Evolutionary conservation across 2,113 vertebrate species (phyloP), one percentile per base, ranked within the genome.

Genomic region (Urocolius indicus): DNA sequence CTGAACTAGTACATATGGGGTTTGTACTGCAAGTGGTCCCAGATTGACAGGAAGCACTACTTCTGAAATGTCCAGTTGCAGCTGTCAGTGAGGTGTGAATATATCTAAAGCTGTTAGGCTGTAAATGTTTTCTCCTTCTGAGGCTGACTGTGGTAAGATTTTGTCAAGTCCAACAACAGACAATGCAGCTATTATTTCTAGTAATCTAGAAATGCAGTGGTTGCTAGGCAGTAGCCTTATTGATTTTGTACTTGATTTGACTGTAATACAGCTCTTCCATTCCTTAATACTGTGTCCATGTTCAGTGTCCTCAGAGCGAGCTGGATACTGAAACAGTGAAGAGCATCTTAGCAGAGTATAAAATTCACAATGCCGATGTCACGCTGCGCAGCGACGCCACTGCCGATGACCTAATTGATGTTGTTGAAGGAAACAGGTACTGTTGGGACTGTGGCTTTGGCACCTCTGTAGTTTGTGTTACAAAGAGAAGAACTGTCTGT

Each of bases 351-450:
- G 98, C 99, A 1, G 99, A 99, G 93, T 99, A 99, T 84, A 99
- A 99, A 97, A 99, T 99, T 92, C 99, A 99, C 98, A 99, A 99
- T 7, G 99, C 99, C 0, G 99, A 99, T 22, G 98, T 99, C 97
- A 99, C 99, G 1, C 97, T 99, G 97, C 99, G 99, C 75, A 98
- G 99, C 2, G 99, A 99, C 15, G 97, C 98, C 89, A 99, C 99
- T 7, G 99, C 99, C 5, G 99, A 99, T 41, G 99, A 99, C 97
- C 99, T 99, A 62, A 99, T 99, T 36, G 99, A 99, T 1, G 98
- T 99, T 17, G 99, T 99, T 84, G 99, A 99, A 96, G 99, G 99
- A 78, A 99, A 99, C 97, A 98, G 99, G 99, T 99, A 97, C 66
- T 91, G 90, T 3, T 51, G 52, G n/a, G 38, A 45, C 36, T 11